Evolutionary conservation across 64 coral and sea anemone species (phyloP), one percentile per base, ranked within the genome.

Genomic region (Porites lutea): DNA sequence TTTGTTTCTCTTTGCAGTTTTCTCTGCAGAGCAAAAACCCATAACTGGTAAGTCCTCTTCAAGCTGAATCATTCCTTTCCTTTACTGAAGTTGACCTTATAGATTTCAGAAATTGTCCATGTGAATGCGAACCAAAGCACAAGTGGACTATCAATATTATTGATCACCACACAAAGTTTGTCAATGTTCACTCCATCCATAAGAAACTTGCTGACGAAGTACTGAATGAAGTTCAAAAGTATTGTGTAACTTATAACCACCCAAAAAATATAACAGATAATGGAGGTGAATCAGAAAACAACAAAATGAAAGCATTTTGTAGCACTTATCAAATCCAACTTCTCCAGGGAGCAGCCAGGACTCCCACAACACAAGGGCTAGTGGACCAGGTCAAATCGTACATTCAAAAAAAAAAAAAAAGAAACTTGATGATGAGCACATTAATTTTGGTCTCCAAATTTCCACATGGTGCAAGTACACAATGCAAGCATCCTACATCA

Each of bases 131-230:
- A 37, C 8, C n/a, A 67, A 13, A 19, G 2, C 82, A 86, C 65
- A 2, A 46, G n/a, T 86, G 65, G 82, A 44, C 65, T 13, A 50
- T 70, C 5, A 71, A 86, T 65, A 66, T 68, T 4, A 86, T 86
- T 69, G 82, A 86, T 44, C 61, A 86, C 23, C 82, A 86, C 19
- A 86, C 82, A 69, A 86, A 86, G 61, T 67, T 67, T 37, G 27
- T 37, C 27, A 37, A 37, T 37, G 27, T 37, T 37, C 27, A 37
- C 27, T 37, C 27, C 27, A 37, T 37, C 27, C 27, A 37, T 37
- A 37, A 37, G 27, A 37, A 37, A 37, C 27, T 37, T 37, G 27
- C 27, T 37, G 27, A 37, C 27, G 27, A 37, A 37, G 27, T 37
- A 37, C 27, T 37, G 27, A 37, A 37, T 37, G 27, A 37, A 37